Evolutionary conservation across 2,888 invertebrate species (phyloP), one percentile per base, ranked within the genome.

Genomic region (Synanthedon tipuliformis): DNA sequence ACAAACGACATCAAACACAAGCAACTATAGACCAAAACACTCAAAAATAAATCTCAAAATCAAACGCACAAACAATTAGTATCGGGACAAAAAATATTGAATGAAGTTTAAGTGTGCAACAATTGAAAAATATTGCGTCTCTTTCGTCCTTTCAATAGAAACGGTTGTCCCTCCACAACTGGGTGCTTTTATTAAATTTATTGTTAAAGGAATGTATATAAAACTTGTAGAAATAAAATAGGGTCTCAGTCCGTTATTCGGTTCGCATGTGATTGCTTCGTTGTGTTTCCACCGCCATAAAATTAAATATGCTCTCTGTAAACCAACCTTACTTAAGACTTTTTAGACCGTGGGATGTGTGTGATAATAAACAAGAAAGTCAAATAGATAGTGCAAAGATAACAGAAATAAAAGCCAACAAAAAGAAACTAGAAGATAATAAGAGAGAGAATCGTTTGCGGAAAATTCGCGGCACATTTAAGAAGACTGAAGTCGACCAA

Each of bases 301-400:
- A n/a, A n/a, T n/a, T n/a, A n/a, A n/a, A 23, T 5, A 86, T 87
- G 87, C 67, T 78, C 62, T 81, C 81, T 56, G 69, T 68, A 51
- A 75, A 78, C 54, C 78, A 75, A 64, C 82, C 68, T 65, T 84
- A 79, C 57, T 89, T 89, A 49, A 85, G 90, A 63, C 77, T 91
- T 16, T 91, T 91, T 65, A 87, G 90, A 61, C 90, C 90, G 54
- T 91, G 90, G 90, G 90, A 90, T 71, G 79, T 80, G 57, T 84
- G 81, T 79, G 82, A 77, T 51, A 71, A 61, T 54, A 71, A 52
- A 51, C 62, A 64, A 16, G 56, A 62, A n/a, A 55, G 59, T 50
- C 50, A 53, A 56, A 53, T 51, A 58, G 62, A 55, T 49, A 57
- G 66, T 66, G 66, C 66, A 56, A 50, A 50, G n/a, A 55, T 48